Percentiles rank a stretch among this genome's conserved stretches.
Conservation (phyloP, 1,140 invertebrate species). For the Eriosoma lanigerum region DNA sequence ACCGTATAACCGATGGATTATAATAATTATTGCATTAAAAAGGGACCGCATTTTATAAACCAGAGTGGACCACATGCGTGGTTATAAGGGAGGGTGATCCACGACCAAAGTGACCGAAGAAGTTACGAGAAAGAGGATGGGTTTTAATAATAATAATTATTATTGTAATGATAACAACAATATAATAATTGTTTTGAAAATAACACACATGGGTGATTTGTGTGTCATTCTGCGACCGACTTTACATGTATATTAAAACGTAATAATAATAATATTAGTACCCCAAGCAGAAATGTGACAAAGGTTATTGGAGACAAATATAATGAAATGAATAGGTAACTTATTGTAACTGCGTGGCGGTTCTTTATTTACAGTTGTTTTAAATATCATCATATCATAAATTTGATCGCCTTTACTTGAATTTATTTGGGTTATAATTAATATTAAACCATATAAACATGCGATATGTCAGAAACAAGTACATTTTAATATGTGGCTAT, state of each 20-base stretch:
- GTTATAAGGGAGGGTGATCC: neutral
- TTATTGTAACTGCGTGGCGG: too few species aligned
- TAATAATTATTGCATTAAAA: constrained; percentile 44
- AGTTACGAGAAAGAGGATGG: neutral
- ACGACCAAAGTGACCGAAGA: neutral
- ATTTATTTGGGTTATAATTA: too few species aligned
- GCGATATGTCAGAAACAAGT: too few species aligned
- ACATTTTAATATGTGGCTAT: too few species aligned
- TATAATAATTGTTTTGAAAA: neutral
- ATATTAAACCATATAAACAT: too few species aligned
- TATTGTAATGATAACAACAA: neutral
- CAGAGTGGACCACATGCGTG: neutral
- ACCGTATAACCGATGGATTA: constrained; percentile 24
- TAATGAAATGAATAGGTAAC: neutral
- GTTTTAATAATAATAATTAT: constrained; percentile 10
- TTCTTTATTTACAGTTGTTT: too few species aligned
- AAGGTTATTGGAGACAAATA: neutral
- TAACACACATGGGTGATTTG: neutral
- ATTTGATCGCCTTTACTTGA: too few species aligned
- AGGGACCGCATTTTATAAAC: neutral
- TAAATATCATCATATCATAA: too few species aligned
- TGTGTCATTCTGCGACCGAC: neutral
- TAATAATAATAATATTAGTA: neutral
- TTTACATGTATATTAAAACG: neutral
- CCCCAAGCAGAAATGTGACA: neutral